Evolutionary conservation across 2,113 vertebrate genomes (phyloP).

Genomic region (Dipodomys stephensi): DNA sequence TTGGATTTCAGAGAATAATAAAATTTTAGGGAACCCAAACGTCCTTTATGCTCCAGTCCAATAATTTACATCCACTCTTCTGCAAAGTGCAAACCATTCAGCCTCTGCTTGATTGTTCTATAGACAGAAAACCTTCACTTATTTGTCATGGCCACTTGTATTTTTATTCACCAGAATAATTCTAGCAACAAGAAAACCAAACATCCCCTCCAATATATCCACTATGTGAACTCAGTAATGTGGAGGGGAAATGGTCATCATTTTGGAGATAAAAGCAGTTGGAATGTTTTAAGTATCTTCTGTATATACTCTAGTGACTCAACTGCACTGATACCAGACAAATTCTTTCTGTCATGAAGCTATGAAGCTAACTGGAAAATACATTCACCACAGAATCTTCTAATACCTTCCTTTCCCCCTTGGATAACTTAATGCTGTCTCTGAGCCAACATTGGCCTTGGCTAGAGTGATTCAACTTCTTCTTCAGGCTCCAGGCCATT

Average conservation of each 20-base stretch:
- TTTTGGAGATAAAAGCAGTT: neutral
- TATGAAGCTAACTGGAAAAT: neutral
- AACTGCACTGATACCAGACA: neutral
- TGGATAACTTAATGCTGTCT: neutral
- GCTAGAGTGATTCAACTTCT: neutral
- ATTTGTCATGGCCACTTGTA: neutral
- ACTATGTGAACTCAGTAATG: neutral
- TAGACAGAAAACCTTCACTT: neutral
- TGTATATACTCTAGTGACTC: too few species aligned
- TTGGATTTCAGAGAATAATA: neutral
- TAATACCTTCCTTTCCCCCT: neutral
- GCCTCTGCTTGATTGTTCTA: neutral
- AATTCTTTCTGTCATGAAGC: too few species aligned
- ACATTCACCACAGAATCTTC: neutral
- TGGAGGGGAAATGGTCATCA: neutral
- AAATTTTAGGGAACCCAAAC: neutral
- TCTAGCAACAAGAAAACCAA: neutral
- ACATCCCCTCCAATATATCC: neutral
- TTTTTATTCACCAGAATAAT: neutral
- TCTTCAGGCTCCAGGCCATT: neutral
- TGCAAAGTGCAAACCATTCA: neutral
- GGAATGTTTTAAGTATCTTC: neutral
- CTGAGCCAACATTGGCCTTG: neutral
- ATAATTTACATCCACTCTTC: neutral
- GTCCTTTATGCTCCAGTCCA: neutral